Conservation (phyloP, 1,140 invertebrate species). For the Hypsibius dujardini region DNA sequence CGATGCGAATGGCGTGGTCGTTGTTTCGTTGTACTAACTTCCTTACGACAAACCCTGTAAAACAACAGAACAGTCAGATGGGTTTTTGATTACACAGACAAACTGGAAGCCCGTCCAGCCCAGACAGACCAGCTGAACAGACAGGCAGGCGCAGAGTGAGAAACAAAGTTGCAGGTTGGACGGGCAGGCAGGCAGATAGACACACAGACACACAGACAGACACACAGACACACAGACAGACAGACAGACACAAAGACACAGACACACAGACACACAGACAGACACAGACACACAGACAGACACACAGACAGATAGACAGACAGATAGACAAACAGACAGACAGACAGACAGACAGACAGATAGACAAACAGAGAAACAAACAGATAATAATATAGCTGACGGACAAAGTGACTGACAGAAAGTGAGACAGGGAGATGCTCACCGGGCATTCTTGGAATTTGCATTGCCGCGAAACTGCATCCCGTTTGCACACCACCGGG, state of each 20-base stretch:
- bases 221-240: no score
- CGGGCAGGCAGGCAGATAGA: no score
- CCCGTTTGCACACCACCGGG: neutral
- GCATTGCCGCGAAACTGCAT: neutral
- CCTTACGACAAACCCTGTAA: neutral
- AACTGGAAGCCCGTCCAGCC: no score
- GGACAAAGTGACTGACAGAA: neutral
- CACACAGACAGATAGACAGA: no score
- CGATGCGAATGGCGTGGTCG: constrained; percentile 14
- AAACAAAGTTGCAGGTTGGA: no score
- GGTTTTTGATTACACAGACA: neutral
- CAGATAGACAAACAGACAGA: no score
- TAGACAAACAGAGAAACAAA: neutral
- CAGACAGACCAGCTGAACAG: neutral
- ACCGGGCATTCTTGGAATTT: neutral
- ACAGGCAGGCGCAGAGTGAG: no score
- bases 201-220: no score
- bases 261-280: no score
- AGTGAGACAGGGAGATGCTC: neutral
- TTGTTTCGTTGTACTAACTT: neutral
- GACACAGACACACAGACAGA: no score
- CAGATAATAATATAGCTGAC: neutral
- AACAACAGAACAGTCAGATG: neutral
- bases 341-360: neutral
- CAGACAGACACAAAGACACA: no score